phyloP scores from a whole-genome alignment of 2,113 vertebrate genomes.

The Antidorcas marsupialis region DNA sequence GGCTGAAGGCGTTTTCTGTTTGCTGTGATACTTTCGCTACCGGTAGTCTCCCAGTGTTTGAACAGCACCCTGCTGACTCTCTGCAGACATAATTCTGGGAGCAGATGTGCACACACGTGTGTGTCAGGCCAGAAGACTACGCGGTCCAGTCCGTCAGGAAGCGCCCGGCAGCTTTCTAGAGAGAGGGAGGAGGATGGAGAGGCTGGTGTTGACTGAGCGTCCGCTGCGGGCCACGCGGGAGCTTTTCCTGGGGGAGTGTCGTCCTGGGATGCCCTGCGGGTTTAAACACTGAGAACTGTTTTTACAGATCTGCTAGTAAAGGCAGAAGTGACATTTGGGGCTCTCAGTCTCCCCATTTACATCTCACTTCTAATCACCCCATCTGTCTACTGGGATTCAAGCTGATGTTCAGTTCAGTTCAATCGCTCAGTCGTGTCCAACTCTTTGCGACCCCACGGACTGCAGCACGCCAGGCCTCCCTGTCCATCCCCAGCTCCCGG shows the following conservation, averaged over 20 bases:
- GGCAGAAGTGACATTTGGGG: not conserved
- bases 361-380: not conserved
- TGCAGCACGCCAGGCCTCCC: not conserved
- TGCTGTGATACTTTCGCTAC: not conserved
- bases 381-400: not conserved
- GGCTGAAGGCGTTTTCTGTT: not conserved
- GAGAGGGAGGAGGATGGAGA: not conserved
- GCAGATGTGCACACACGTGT: rapidly evolving
- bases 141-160: rapidly evolving
- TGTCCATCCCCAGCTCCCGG: not conserved
- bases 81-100: not conserved
- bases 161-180: rapidly evolving
- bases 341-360: not conserved
- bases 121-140: not conserved
- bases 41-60: not conserved
- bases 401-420: not conserved
- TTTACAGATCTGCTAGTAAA: not conserved
- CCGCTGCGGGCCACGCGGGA: rapidly evolving
- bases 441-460: not conserved
- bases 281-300: rapidly evolving
- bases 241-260: rapidly evolving
- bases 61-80: not conserved
- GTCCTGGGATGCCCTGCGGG: not conserved
- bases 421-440: not conserved
- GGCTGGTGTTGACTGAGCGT: rapidly evolving